phyloP scores from a whole-genome alignment of 2,797 vertebrate species.

The Columba guinea region DNA sequence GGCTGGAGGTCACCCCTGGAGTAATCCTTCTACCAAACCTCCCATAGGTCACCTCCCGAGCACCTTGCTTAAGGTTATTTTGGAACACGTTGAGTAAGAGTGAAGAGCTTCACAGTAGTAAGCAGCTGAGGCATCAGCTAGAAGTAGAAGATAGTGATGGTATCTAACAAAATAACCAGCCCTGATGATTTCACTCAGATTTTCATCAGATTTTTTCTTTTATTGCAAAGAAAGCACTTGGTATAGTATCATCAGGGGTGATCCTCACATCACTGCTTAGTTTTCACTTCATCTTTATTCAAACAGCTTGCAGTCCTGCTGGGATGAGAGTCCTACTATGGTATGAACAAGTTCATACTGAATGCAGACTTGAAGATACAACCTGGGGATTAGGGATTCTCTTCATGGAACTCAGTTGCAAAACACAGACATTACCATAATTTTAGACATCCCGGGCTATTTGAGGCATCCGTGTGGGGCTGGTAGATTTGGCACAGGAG shows the following conservation, averaged over 20 bases:
- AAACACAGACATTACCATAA: not conserved
- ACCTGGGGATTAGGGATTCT: not conserved
- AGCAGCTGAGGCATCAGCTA: not conserved
- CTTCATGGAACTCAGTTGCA: not conserved
- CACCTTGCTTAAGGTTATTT: not conserved
- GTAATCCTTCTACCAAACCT: not conserved
- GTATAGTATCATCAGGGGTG: not conserved
- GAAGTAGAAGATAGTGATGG: not conserved
- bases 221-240: not conserved
- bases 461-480: not conserved
- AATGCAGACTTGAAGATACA: fast-evolving
- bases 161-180: not conserved
- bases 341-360: not conserved
- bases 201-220: not conserved
- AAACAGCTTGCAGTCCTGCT: not conserved
- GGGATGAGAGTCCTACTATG: not conserved
- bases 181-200: not conserved
- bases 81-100: not conserved
- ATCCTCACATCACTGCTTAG: not conserved
- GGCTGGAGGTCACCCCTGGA: not conserved
- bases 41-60: not conserved
- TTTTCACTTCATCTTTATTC: not conserved
- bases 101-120: not conserved
- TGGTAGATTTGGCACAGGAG: not conserved
- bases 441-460: not conserved